Evolutionary conservation across 2,113 vertebrate genomes (phyloP), one percentile per base, ranked within the genome.

Genomic region (Oenanthe oenanthe): DNA sequence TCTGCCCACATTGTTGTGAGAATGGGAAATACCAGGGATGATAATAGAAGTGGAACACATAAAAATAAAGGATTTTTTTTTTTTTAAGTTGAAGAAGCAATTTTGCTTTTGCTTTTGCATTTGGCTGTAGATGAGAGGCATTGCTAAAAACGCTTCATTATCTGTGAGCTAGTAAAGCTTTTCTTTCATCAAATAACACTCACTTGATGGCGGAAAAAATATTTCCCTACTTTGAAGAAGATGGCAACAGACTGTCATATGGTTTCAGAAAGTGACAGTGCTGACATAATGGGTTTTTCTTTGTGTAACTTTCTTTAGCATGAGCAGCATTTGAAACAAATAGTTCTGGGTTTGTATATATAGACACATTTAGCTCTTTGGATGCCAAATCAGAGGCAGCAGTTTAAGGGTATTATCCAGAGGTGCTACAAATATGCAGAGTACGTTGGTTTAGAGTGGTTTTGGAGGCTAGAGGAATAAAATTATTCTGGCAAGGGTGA

Each of bases 61-160:
- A 29, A 89, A 93, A 91, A 83, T 11, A 91, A 92, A 80, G 56
- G 3, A 15, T 80, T 36, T 13, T 47, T 75, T 43, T 75, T 43
- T 47, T 72, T 71, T 93, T 54, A 73, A 85, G 77, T 74, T 56
- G 84, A 96, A 97, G 75, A 70, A 94, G 54, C 25, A 89, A 58
- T 96, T 97, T 97, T 96, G 50, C 95, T 97, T 79, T 95, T 97
- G 32, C 96, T 96, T 91, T 92, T 97, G 94, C 89, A 95, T 85
- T 98, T 98, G 98, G 97, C 97, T 97, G n/a, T 53, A 96, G 97
- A 98, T 98, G 92, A 98, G 97, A 98, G 92, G 29, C 95, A 56
- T 78, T 94, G 87, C 88, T 93, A 57, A 96, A 97, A 97, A 89
- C 2, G 71, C 94, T 96, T 97, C 94, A 93, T 97, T 96, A 96